Evolutionary conservation across 2,113 vertebrate genomes (phyloP), one percentile per base, ranked within the genome.

Genomic region (Heteronetta atricapilla): DNA sequence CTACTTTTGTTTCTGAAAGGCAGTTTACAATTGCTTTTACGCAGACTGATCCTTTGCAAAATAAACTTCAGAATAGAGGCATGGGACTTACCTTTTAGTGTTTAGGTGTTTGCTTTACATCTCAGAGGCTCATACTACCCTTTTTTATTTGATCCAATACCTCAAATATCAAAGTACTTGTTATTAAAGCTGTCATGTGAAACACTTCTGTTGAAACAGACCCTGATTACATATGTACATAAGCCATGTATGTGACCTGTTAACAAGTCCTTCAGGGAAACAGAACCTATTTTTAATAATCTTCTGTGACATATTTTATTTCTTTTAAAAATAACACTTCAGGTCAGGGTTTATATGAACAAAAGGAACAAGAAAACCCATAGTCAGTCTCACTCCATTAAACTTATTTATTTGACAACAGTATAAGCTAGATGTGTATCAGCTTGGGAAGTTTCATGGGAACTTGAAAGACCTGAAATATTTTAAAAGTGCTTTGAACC

Each of bases 371-470:
- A 86, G 81, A 75, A 94, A 90, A 60, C 38, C 18, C 59, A 34
- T 56, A 62, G 74, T 44, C 88, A 69, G 93, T 88, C 91, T 94
- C 88, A 44, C 50, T 56, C 79, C 90, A 87, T 89, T 95, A 90
- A 97, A 88, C 79, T 59, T 79, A 96, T 67, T 94, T 94, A 88
- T 97, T 96, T 89, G 76, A 91, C 95, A 82, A 89, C 56, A 91
- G 83, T 0, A 3, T 90, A 95, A 94, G 91, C 79, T 55, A 90
- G 94, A 89, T 86, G 81, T 94, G 58, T 89, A 94, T 82, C 56
- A 82, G 55, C 86, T 70, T 90, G 36, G 72, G 42, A 84, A 94
- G 42, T 78, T 79, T 90, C 64, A 36, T 59, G 44, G 26, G 58
- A 79, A 85, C 76, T 92, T 89, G 87, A 94, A 95, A 94, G 82